These are phyloP conservation scores for Emydoidea blandingii DNA, from an alignment of 2,797 vertebrate genomes.

Conservation along the genomic window DNA sequence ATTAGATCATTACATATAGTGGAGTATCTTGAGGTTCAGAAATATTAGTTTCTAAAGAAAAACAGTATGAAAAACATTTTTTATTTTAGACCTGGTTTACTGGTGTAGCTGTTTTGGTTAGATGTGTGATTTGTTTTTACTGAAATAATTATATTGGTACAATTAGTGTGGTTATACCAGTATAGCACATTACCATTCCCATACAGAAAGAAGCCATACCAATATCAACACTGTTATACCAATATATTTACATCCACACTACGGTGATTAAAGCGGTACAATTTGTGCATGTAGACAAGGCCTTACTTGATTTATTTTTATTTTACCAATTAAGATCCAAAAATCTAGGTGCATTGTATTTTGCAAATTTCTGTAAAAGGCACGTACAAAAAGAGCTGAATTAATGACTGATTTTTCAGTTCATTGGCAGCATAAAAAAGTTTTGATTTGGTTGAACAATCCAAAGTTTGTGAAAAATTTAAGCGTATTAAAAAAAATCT, in stretches of 20 bases:
- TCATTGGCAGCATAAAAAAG: not conserved
- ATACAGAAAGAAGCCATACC: not conserved
- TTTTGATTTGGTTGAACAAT: not conserved
- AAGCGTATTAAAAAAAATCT: not conserved
- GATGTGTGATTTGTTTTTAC: not conserved
- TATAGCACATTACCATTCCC: not conserved
- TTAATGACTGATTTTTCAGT: not conserved
- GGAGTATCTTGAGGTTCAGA: not conserved
- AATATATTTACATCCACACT: not conserved
- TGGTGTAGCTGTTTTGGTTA: not conserved
- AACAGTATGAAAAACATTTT: not conserved
- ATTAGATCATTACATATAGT: not conserved
- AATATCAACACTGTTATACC: not conserved
- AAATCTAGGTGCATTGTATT: fast-evolving
- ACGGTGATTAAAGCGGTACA: not conserved
- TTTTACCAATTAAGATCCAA: not conserved
- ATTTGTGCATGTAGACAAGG: not conserved
- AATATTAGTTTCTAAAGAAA: fast-evolving
- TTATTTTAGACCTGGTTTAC: not conserved
- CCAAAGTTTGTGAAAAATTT: not conserved
- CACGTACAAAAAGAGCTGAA: not conserved
- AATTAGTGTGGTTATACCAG: not conserved
- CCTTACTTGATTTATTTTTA: not conserved
- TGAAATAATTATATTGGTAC: not conserved
- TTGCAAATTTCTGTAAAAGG: not conserved